Evolutionary conservation across 2,113 vertebrate genomes (phyloP), one percentile per base, ranked within the genome.

Genomic region (Tragelaphus strepsiceros): DNA sequence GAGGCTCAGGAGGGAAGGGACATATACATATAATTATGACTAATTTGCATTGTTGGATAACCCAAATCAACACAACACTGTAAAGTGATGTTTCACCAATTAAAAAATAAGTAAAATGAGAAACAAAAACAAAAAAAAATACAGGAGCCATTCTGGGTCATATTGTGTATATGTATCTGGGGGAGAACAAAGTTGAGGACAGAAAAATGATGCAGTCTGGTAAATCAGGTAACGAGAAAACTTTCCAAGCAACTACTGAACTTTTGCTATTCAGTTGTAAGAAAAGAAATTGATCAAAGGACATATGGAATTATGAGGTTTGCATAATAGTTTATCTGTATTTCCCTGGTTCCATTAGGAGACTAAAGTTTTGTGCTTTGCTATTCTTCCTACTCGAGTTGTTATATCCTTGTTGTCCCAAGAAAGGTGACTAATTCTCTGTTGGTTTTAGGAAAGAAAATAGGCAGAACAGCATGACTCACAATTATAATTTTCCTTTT

Each of bases 391-490:
- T 92, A 84, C 22, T 77, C 3, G 80, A 39, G 30, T 59, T 97
- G 91, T 74, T 95, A 51, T 22, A 80, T 59, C 90, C 49, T 94
- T 95, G 46, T 43, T 95, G 17, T 96, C 82, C 28, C n/a, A 78
- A 94, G 62, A 97, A 92, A 95, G 85, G 82, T 97, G 88, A 97
- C 81, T 93, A 62, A 96, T 91, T 96, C 90, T 95, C 61, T 94
- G 3, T 61, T 96, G 88, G 53, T 67, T 95, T 97, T 83, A 95
- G 9, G 10, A 86, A 92, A 74, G 92, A 90, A 88, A 97, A 90
- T 5, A 90, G 61, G n/a, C 49, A 96, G 95, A 94, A 96, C 58
- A 88, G 92, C 67, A 71, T 95, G 97, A 96, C 67, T 98, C 93
- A 92, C 39, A 84, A 83, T 95, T 93, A 97, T 22, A 81, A 74